These are phyloP conservation scores for Drosophila dunni DNA, from an alignment of 1,140 invertebrate genomes.

Conservation along the genomic window DNA sequence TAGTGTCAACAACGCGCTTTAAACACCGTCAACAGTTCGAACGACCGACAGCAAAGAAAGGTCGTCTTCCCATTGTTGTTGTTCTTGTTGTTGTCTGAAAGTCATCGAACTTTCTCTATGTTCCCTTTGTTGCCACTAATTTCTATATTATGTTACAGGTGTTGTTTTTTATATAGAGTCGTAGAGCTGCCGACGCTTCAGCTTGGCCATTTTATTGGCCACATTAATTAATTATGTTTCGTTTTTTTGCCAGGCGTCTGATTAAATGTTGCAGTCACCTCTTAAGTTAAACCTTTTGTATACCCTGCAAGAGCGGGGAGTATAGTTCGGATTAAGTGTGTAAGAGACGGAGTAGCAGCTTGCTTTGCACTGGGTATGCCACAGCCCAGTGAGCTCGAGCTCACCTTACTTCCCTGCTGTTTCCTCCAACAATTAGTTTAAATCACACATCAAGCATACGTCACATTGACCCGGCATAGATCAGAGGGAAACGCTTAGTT, in stretches of 20 bases:
- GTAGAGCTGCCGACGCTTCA: constrained; percentile 2
- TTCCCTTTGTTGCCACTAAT: constrained; percentile 62
- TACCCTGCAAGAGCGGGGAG: too few species aligned
- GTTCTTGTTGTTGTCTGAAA: constrained; percentile 38
- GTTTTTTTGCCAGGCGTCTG: background rate
- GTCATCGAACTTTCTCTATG: constrained; percentile 78
- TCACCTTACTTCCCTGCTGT: too few species aligned
- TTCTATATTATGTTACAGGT: constrained; percentile 79
- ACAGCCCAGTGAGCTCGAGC: too few species aligned
- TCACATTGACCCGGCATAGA: constrained; percentile 9
- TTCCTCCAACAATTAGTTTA: constrained; percentile 17
- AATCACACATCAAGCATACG: constrained; percentile 29
- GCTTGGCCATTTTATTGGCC: constrained; percentile 22
- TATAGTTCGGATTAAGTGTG: too few species aligned
- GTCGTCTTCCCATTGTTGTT: constrained; percentile 42
- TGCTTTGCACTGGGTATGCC: too few species aligned
- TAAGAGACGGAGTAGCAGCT: too few species aligned
- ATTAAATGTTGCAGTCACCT: constrained; percentile 27
- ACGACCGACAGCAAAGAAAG: constrained; percentile 58
- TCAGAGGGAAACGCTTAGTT: background rate
- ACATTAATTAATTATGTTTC: constrained; percentile 49
- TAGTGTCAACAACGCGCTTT: constrained; percentile 77
- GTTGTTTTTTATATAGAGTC: constrained; percentile 1
- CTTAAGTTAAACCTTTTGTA: constrained; percentile 7
- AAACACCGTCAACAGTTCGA: constrained; percentile 32